Evolutionary conservation across 30 jellyfish, hydroid and myxozoan species (phyloP), one percentile per base, ranked within the genome.

Genomic region (Pelagia noctiluca): DNA sequence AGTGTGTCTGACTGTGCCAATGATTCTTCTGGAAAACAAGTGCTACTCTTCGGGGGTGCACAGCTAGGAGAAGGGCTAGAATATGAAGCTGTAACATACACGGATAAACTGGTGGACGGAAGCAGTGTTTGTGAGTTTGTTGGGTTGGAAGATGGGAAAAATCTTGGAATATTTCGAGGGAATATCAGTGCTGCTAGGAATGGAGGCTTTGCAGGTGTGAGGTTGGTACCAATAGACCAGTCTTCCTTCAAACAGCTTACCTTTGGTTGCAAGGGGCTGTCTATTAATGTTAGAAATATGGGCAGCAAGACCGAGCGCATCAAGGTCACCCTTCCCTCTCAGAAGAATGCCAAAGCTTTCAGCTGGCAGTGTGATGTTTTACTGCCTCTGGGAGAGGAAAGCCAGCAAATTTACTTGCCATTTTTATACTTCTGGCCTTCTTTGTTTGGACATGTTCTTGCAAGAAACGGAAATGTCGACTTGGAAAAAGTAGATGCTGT

Each of bases 201-300:
- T 12, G 96, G 97, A 21, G 98, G 98, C 19, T 92, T 92, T 47
- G 92, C 98, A 0, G 87, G 98, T 65, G 23, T 92, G 31, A 89
- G 98, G 11, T 47, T 92, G 10, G 34, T 87, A 1, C 98, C 98
- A 24, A 26, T 50, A 54, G 75, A 63, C 38, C 76, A 71, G 28
- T 62, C 50, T 5, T 82, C 77, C 21, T 74, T 92, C 63, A 77
- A 72, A 26, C 89, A 52, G 8, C 49, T 49, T 32, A 28, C 81
- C 8, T 1, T 34, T 24, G 88, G 76, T 3, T 52, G 85, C 70
- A 48, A 38, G 42, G 97, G 92, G 19, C n/a, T 92, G 38, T n/a
- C 82, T 25, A 26, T 92, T 33, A 78, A 65, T 36, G 78, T 87
- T 23, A 78, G 63, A 65, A 86, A 74, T 80, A 21, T 80, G 65